Evolutionary conservation across 2,888 invertebrate genomes (phyloP).

Genomic region (Neoscelio sp.): DNA sequence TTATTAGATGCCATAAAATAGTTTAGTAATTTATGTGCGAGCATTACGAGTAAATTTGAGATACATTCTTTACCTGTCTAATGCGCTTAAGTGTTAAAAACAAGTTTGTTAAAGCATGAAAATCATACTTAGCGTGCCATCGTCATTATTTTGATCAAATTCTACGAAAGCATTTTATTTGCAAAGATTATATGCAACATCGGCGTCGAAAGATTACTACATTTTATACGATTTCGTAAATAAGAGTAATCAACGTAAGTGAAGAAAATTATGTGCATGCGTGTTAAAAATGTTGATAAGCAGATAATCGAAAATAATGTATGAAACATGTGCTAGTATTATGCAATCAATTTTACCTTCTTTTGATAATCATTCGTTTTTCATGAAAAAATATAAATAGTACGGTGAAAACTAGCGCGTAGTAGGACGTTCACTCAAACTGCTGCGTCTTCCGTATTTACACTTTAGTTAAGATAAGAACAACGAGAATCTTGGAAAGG

Average conservation of each 20-base stretch:
- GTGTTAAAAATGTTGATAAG: too few relatives aligned
- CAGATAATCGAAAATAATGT: too few relatives aligned
- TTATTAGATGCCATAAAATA: slow-evolving; percentile 63
- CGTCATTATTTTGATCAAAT: slow-evolving; percentile 4
- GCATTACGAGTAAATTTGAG: slow-evolving; percentile 41
- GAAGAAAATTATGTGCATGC: too few relatives aligned
- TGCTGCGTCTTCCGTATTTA: slow-evolving; percentile 44
- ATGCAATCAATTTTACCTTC: too few relatives aligned
- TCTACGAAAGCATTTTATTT: neutral
- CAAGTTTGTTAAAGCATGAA: slow-evolving; percentile 14
- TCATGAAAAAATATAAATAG: neutral
- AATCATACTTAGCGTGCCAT: slow-evolving; percentile 40
- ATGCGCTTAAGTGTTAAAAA: slow-evolving; percentile 6
- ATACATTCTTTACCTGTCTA: slow-evolving; percentile 23
- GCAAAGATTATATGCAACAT: neutral
- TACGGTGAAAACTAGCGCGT: slow-evolving; percentile 3
- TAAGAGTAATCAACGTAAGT: neutral
- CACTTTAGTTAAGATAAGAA: slow-evolving; percentile 49
- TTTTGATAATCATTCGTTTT: too few relatives aligned
- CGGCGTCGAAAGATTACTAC: neutral
- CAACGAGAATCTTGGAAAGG: slow-evolving; percentile 30
- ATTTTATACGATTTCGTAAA: neutral
- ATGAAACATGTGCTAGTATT: too few relatives aligned
- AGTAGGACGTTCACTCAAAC: slow-evolving; percentile 20
- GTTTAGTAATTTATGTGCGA: slow-evolving; percentile 57